Evolutionary conservation across 1,140 invertebrate species (phyloP).

Genomic region (Lethocerus indicus): DNA sequence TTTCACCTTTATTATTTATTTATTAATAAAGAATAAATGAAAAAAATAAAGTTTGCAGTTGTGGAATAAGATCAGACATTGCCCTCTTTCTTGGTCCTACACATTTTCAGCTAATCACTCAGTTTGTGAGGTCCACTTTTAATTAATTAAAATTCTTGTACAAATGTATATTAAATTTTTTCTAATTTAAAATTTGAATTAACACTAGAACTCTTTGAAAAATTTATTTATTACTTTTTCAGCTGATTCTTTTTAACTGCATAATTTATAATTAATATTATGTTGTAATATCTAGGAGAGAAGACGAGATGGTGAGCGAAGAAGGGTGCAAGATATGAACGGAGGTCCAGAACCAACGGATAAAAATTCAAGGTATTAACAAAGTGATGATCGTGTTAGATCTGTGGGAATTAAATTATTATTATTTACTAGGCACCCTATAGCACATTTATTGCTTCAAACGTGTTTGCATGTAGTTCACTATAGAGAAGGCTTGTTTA

Average conservation of each 20-base stretch:
- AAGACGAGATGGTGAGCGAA: slow-evolving; percentile 49
- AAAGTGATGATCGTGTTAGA: too few species aligned
- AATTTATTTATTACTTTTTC: not conserved
- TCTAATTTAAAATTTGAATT: not conserved
- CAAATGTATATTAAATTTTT: too few species aligned
- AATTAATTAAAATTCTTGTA: too few species aligned
- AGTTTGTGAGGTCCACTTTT: too few species aligned
- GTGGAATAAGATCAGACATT: not conserved
- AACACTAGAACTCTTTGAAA: not conserved
- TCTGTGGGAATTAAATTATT: too few species aligned
- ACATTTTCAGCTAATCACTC: too few species aligned
- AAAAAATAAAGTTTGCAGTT: too few species aligned
- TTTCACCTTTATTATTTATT: not conserved
- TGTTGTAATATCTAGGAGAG: slow-evolving; percentile 41
- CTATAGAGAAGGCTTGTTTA: too few species aligned
- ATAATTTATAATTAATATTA: slow-evolving; percentile 2
- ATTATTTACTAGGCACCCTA: too few species aligned
- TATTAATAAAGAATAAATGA: too few species aligned
- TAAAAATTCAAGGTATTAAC: slow-evolving; percentile 7
- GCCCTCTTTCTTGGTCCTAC: not conserved
- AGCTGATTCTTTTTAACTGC: not conserved
- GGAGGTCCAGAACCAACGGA: slow-evolving; percentile 23
- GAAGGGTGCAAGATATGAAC: slow-evolving; percentile 32
- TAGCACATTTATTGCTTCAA: too few species aligned
- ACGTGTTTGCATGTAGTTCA: too few species aligned